phyloP scores from a whole-genome alignment of 2,888 invertebrate genomes.

The Lapara coniferarum region DNA sequence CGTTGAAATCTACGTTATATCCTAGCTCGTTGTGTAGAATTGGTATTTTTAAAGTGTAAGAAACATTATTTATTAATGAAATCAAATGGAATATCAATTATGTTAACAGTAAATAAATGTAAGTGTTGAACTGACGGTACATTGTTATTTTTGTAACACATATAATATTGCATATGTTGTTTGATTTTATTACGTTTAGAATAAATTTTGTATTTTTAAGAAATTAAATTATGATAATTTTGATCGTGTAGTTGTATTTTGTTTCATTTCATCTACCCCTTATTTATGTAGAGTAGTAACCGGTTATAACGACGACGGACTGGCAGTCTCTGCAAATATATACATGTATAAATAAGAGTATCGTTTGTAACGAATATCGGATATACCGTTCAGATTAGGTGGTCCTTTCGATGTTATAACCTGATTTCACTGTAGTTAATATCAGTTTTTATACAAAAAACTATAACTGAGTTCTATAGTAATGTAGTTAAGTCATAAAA shows the following conservation, averaged over 20 bases:
- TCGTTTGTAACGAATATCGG: too few species aligned
- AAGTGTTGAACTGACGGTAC: slow-evolving; percentile 25
- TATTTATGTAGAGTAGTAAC: too few species aligned
- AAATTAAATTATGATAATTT: slow-evolving; percentile 26
- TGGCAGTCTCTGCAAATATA: too few species aligned
- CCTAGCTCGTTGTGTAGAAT: slow-evolving; percentile 21
- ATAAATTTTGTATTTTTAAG: slow-evolving; percentile 29
- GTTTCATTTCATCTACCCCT: slow-evolving; percentile 37
- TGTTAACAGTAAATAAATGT: slow-evolving; percentile 26
- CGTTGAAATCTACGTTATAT: background rate
- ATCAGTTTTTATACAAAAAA: too few species aligned
- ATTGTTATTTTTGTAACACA: slow-evolving; percentile 28
- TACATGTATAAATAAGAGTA: too few species aligned
- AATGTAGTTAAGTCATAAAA: too few species aligned
- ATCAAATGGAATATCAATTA: slow-evolving; percentile 18
- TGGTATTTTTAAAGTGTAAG: slow-evolving; percentile 15
- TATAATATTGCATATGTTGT: slow-evolving; percentile 12
- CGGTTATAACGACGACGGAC: too few species aligned
- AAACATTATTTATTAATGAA: slow-evolving; percentile 12
- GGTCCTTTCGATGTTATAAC: too few species aligned
- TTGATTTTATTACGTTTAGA: slow-evolving; percentile 27
- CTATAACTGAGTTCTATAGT: too few species aligned
- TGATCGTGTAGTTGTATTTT: slow-evolving; percentile 25
- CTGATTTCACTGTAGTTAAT: too few species aligned
- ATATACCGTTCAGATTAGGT: too few species aligned